Percentiles rank a stretch among this genome's conserved stretches.
phyloP scores from a whole-genome alignment of 2,113 vertebrate species.

The Amphiprion percula region DNA sequence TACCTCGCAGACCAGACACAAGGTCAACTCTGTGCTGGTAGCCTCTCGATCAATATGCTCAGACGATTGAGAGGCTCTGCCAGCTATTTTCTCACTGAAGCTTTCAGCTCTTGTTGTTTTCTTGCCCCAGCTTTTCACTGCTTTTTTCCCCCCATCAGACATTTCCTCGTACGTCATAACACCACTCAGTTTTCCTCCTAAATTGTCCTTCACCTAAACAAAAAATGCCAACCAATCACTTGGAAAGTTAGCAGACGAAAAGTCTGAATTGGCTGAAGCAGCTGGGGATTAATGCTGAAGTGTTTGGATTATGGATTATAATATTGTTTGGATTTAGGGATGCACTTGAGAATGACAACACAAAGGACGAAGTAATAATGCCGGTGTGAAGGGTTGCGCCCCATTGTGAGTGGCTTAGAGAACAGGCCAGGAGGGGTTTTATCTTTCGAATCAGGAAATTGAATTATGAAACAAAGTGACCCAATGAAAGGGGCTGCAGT shows the following conservation, averaged over 20 bases:
- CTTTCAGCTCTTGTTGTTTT: constrained; percentile 51
- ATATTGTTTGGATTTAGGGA: constrained; percentile 46
- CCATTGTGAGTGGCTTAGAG: constrained; percentile 54
- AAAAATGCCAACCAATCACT: constrained; percentile 41
- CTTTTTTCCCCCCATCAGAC: background rate
- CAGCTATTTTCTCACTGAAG: constrained; percentile 47
- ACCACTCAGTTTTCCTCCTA: constrained; percentile 18
- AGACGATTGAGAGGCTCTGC: constrained; percentile 42
- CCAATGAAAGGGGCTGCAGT: constrained; percentile 41
- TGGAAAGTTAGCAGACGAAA: constrained; percentile 33
- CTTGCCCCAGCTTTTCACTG: background rate
- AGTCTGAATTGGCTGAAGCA: constrained; percentile 28
- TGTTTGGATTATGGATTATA: constrained; percentile 67
- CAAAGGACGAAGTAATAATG: constrained; percentile 62
- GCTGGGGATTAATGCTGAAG: constrained; percentile 52
- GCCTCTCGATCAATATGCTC: constrained; percentile 65
- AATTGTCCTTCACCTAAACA: constrained; percentile 32
- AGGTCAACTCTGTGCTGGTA: constrained; percentile 56
- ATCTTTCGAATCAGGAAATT: constrained; percentile 66
- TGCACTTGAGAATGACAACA: constrained; percentile 52
- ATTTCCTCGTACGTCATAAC: background rate
- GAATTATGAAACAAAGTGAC: constrained; percentile 68
- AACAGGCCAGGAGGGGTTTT: constrained; percentile 36
- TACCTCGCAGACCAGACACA: constrained; percentile 42
- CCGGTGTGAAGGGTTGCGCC: constrained; percentile 51